A percentile compares a stretch with the other conserved stretches of the same genome.
These are phyloP conservation scores for Ferrisia virgata DNA, from an alignment of 2,888 invertebrate genomes.

Conservation along the genomic window DNA sequence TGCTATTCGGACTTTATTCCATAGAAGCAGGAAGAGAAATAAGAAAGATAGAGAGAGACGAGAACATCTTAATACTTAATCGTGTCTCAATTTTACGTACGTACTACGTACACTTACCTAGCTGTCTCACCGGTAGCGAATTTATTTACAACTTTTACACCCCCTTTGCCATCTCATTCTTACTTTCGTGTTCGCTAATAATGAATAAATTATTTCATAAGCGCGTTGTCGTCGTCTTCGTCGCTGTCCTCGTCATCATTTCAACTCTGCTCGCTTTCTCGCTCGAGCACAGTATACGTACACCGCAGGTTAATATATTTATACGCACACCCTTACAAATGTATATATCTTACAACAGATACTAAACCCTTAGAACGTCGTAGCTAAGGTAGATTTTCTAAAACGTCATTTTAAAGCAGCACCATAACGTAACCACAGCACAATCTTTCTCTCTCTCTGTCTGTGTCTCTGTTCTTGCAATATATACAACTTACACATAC, in stretches of 20 bases:
- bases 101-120: too few species aligned
- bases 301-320: background rate
- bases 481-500: background rate
- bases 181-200: background rate
- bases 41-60: background rate
- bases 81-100: background rate
- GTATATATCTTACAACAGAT: background rate
- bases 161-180: background rate
- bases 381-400: background rate
- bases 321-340: background rate
- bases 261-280: background rate
- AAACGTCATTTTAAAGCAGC: background rate
- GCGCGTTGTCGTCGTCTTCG: background rate
- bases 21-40: background rate
- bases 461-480: too few species aligned
- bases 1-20: background rate
- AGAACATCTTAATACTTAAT: background rate
- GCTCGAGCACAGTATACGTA: background rate
- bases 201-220: conserved; percentile 19
- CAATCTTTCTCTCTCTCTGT: too few species aligned
- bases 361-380: background rate
- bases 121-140: background rate
- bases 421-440: background rate
- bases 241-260: background rate
- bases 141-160: conserved; percentile 6